Evolutionary conservation across 2,113 vertebrate species (phyloP), one percentile per base, ranked within the genome.

Genomic region (Melanotaenia duboulayi): DNA sequence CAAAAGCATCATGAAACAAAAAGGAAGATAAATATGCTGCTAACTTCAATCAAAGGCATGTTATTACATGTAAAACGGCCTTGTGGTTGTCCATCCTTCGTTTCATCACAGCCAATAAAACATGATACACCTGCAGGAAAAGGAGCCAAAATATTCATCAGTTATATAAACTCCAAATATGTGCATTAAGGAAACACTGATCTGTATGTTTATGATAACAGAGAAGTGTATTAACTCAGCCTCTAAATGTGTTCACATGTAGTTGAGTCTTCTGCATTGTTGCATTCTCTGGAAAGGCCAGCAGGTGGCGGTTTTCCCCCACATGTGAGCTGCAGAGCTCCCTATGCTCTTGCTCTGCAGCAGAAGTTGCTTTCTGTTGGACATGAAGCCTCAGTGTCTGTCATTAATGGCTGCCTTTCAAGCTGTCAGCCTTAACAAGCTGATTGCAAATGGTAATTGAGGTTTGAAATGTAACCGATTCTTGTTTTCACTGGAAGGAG

Each of bases 401-500:
- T 85, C 76, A 76, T 76, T 88, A 87, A 88, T 85, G 82, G 72
- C 76, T n/a, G 73, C 76, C 80, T 78, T 79, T 87, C 80, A 79
- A 83, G 70, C 78, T 20, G 70, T 84, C 84, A 66, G 77, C 84
- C 71, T 12, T 84, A 90, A 89, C 71, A 64, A 85, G 84, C 78
- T 63, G 78, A 88, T 78, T 72, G 78, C 88, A 75, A 87, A 76
- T 74, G 78, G 87, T 88, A 86, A 85, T 84, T 58, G 78, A 86
- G 80, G 62, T 84, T 81, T 82, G 70, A 88, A 89, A 90, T 87
- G 83, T 89, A 90, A 92, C 84, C 44, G 87, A 87, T 85, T 79
- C 68, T 76, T 76, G 51, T 63, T 88, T 81, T 75, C 50, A 37
- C 14, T 54, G 74, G 60, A 64, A 77, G 74, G 42, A 14, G 19